A percentile compares a stretch with the other conserved stretches of the same genome.
Conservation (phyloP, 2,888 invertebrate genomes). For the Patella ulyssiponensis region DNA sequence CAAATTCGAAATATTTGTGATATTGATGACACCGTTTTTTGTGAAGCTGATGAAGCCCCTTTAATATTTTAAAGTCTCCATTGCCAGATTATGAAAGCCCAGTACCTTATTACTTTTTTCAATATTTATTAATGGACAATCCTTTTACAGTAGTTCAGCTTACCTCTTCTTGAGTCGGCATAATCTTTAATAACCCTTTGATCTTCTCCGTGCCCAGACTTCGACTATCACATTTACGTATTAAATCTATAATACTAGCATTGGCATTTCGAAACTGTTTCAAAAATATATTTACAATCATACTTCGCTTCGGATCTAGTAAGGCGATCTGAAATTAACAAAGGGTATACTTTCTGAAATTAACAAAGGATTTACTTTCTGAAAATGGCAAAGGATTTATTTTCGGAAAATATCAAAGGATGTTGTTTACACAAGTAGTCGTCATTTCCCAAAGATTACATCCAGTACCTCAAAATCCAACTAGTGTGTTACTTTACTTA, state of each 20-base stretch:
- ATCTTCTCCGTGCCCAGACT: slow-evolving; percentile 73
- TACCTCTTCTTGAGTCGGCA: slow-evolving; percentile 74
- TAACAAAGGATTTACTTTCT: too few species aligned
- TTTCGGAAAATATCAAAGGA: too few species aligned
- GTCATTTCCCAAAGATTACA: too few species aligned
- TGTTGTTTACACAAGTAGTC: too few species aligned
- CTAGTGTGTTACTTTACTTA: too few species aligned
- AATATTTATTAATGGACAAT: not conserved
- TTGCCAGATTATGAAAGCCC: too few species aligned
- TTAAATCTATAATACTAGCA: slow-evolving; percentile 64
- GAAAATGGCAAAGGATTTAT: too few species aligned
- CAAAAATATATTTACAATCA: slow-evolving; percentile 71
- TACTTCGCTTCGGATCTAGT: slow-evolving; percentile 70
- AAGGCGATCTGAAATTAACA: slow-evolving; percentile 62
- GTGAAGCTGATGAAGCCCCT: not conserved
- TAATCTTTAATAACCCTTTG: slow-evolving; percentile 72
- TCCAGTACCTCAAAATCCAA: too few species aligned
- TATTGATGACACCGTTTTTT: too few species aligned
- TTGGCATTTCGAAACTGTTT: slow-evolving; percentile 68
- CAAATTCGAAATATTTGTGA: too few species aligned
- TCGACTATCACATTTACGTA: slow-evolving; percentile 61
- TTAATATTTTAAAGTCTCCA: not conserved
- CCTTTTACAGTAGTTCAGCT: not conserved
- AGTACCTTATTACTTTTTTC: not conserved
- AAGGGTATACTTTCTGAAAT: too few species aligned